Evolutionary conservation across 1,140 invertebrate species (phyloP), one percentile per base, ranked within the genome.

Genomic region (Trichomalopsis sarcophagae): DNA sequence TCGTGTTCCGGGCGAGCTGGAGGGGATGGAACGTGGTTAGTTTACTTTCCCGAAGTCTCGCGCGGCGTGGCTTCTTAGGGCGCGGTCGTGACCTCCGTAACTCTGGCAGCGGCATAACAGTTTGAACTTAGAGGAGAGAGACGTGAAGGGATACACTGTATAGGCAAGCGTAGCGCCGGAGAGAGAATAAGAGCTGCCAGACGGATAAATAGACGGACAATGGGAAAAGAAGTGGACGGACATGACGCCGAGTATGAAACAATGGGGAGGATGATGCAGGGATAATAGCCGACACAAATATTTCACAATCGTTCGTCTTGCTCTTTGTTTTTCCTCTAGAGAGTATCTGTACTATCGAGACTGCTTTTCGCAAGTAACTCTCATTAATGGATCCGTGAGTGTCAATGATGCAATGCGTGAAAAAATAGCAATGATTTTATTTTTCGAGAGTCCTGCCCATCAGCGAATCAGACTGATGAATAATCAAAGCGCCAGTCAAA

Each of bases 11-110:
- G 84, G 33, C 33, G 81, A 88, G 79, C 84, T 91, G 89, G 92
- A 89, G 90, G 92, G 92, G 92, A 93, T 93, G 92, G 92, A 93
- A 93, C 92, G 92, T 89, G 89, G 92, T 91, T 92, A 89, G 92
- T 93, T 93, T 91, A 93, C 92, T 93, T 93, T 93, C 92, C 91
- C 91, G 90, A 89, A 91, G 88, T 88, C 88, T 88, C 89, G 27
- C 27, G 27, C 27, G 82, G 88, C 89, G 89, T 86, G 88, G 88
- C 89, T 91, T 89, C 91, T 90, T 88, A 90, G 90, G 92, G 91
- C 89, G 92, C 92, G 92, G 91, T 92, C 89, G 90, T 90, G 92
- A 92, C 92, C 90, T 89, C 88, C 87, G 83, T 75, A 74, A 74
- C 44, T 75, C 68, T 73, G 33, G 50, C 68, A 74, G 68, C 71